These are phyloP conservation scores for Crotalus horridus DNA, from an alignment of 2,113 vertebrate species.

Conservation along the genomic window DNA sequence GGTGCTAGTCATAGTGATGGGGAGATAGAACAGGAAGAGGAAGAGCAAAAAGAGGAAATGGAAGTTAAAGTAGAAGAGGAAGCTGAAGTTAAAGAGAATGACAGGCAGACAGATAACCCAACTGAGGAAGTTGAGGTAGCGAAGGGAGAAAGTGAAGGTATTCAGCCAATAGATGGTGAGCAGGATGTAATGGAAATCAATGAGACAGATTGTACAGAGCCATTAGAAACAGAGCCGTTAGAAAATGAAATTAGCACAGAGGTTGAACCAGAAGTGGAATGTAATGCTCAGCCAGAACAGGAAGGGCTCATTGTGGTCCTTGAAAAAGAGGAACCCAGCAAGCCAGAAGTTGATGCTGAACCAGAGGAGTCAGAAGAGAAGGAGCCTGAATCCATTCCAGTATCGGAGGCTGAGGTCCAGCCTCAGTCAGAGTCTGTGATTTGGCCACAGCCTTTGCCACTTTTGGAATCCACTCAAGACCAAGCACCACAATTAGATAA, in stretches of 20 bases:
- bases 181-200: slow-evolving; percentile 70
- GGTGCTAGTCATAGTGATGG: slow-evolving; percentile 72
- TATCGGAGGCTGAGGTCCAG: slow-evolving; percentile 47
- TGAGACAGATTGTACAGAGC: slow-evolving; percentile 69
- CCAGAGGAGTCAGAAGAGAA: slow-evolving; percentile 66
- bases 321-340: slow-evolving; percentile 62
- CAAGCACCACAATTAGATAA: slow-evolving; percentile 64
- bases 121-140: slow-evolving; percentile 65
- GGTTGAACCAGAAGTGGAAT: slow-evolving; percentile 67
- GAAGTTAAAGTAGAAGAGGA: slow-evolving; percentile 69
- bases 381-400: slow-evolving; percentile 60
- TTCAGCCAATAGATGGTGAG: slow-evolving; percentile 69
- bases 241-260: slow-evolving; percentile 76
- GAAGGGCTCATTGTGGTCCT: slow-evolving; percentile 62
- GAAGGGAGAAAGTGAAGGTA: slow-evolving; percentile 66
- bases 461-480: slow-evolving; percentile 65
- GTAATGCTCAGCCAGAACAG: slow-evolving; percentile 68
- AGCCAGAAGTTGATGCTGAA: slow-evolving; percentile 66
- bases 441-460: slow-evolving; percentile 57
- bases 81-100: slow-evolving; percentile 67
- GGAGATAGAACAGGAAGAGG: slow-evolving; percentile 78
- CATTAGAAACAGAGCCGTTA: slow-evolving; percentile 69
- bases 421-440: slow-evolving; percentile 60
- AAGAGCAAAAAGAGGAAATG: slow-evolving; percentile 68
- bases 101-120: slow-evolving; percentile 72